A percentile compares a stretch with the other conserved stretches of the same genome.
Conservation (phyloP, 1,140 invertebrate genomes). For the Phymorhynchus buccinoides region DNA sequence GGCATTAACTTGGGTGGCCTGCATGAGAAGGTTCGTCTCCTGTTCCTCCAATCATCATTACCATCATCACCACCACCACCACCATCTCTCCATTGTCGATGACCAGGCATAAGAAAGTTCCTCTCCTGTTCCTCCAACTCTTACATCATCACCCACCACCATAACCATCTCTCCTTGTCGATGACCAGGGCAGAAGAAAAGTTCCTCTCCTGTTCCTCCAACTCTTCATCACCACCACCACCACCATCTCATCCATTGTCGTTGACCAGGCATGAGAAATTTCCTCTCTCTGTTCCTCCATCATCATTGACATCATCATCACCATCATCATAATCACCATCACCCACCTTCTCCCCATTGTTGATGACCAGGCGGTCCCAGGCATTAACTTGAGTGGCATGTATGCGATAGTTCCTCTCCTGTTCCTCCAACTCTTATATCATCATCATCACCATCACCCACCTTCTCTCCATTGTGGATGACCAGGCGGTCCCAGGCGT, state of each 20-base stretch:
- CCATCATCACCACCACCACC: no score
- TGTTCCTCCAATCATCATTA: no score
- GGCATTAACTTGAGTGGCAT: no score
- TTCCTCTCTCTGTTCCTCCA: constrained; percentile 94
- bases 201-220: constrained; percentile 91
- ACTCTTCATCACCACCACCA: no score
- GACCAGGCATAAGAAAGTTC: constrained; percentile 90
- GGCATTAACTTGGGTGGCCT: constrained; percentile 94
- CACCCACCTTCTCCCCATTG: constrained; percentile 88
- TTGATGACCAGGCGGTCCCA: constrained; percentile 89
- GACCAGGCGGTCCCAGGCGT: constrained; percentile 92
- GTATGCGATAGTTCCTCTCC: constrained; percentile 92
- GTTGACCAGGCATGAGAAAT: constrained; percentile 91
- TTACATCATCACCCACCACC: no score
- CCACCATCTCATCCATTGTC: constrained; percentile 91
- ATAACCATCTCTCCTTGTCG: constrained; percentile 92
- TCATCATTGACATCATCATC: no score
- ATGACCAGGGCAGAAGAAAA: constrained; percentile 93
- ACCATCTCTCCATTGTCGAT: constrained; percentile 93
- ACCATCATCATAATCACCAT: no score
- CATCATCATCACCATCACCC: constrained; percentile 41
- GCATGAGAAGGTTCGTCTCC: constrained; percentile 92
- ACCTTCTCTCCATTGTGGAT: constrained; percentile 93
- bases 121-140: constrained; percentile 95
- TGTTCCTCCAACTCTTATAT: constrained; percentile 97